Percentiles rank a stretch among this genome's conserved stretches.
Conservation (phyloP, 2,797 vertebrate genomes). For the Yasuhikotakia modesta region DNA sequence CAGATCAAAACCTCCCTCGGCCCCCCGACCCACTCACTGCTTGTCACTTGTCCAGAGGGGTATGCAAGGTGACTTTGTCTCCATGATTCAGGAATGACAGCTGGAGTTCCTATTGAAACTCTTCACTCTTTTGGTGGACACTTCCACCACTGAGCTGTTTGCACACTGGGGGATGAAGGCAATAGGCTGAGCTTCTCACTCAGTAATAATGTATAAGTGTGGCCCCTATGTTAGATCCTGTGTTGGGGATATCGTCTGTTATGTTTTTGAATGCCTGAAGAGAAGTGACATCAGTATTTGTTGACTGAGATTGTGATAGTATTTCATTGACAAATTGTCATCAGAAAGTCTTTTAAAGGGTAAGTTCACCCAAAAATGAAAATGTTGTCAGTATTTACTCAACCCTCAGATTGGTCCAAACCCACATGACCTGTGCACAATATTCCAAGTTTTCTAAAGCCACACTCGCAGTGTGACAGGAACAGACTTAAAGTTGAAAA, state of each 20-base stretch:
- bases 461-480: no score
- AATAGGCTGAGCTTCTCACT: constrained; percentile 45
- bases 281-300: constrained; percentile 59
- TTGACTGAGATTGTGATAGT: constrained; percentile 31
- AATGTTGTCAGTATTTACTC: not conserved
- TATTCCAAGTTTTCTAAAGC: not conserved
- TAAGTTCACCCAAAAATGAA: not conserved
- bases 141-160: not conserved
- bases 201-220: constrained; percentile 53
- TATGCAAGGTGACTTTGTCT: constrained; percentile 78
- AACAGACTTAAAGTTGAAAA: not conserved
- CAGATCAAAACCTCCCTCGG: constrained; percentile 57
- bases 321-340: not conserved
- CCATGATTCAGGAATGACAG: constrained; percentile 75
- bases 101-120: constrained; percentile 58
- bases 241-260: constrained; percentile 59
- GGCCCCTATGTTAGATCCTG: constrained; percentile 60
- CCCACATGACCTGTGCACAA: not conserved
- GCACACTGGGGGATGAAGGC: constrained; percentile 2
- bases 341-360: not conserved
- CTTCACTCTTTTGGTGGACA: constrained; percentile 8
- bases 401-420: not conserved
- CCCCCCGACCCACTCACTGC: constrained; percentile 53
- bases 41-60: constrained; percentile 76
- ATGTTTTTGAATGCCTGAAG: constrained; percentile 58